Evolutionary conservation across 1,140 invertebrate species (phyloP).

Genomic region (Thrips palmi): DNA sequence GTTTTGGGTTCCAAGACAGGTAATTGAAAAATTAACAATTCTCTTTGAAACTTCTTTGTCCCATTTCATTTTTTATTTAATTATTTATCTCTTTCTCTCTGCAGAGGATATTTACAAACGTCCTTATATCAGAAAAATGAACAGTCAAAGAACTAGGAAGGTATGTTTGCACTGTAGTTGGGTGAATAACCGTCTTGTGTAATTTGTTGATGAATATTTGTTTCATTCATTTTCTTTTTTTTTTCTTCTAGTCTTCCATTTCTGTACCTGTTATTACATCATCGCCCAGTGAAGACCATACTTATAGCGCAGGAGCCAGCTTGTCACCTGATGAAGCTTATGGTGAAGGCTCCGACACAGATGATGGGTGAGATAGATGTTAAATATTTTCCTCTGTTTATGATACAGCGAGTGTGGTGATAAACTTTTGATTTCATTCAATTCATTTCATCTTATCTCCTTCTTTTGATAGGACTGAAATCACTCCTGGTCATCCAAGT

Average conservation of each 20-base stretch:
- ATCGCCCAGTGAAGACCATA: conserved; percentile 61
- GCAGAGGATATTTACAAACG: conserved; percentile 12
- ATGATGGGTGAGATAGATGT: conserved; percentile 9
- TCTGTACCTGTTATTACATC: conserved; percentile 42
- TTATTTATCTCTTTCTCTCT: conserved; percentile 19
- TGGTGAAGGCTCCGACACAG: conserved; percentile 19
- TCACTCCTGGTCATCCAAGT: conserved; percentile 16
- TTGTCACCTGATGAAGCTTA: conserved; percentile 20
- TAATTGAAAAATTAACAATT: conserved; percentile 10
- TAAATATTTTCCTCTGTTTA: background rate
- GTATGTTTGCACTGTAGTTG: background rate
- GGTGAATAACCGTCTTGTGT: conserved; percentile 21
- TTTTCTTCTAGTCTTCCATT: conserved; percentile 18
- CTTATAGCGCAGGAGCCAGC: conserved; percentile 34
- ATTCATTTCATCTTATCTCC: background rate
- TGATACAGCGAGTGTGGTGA: background rate
- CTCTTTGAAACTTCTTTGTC: conserved; percentile 3
- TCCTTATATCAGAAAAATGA: conserved; percentile 19
- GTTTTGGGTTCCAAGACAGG: conserved; percentile 14
- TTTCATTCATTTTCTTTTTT: background rate
- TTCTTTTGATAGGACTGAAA: conserved; percentile 17
- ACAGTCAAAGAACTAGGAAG: background rate
- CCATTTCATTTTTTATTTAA: conserved; percentile 1
- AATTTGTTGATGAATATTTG: conserved; percentile 5
- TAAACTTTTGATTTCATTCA: conserved; percentile 1